These are phyloP conservation scores for Chaetophractus vellerosus DNA, from an alignment of 2,797 vertebrate genomes.

Conservation along the genomic window DNA sequence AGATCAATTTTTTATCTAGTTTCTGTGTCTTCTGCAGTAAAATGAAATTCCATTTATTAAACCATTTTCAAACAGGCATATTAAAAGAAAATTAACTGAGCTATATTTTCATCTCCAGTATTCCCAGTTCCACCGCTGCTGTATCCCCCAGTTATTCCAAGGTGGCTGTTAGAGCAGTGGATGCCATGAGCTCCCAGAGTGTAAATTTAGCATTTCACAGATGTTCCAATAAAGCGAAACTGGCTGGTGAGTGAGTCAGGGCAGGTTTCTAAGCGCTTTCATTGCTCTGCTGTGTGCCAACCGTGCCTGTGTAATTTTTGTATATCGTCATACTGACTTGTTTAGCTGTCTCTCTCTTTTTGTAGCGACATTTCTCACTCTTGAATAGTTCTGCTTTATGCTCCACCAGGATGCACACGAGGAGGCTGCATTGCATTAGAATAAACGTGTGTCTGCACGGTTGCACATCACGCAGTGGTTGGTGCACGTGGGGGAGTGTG, in stretches of 20 bases:
- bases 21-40: neutral
- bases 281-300: neutral
- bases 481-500: neutral
- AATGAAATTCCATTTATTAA: neutral
- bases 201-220: neutral
- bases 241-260: neutral
- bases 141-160: neutral
- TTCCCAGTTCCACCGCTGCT: fast-evolving
- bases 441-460: fast-evolving
- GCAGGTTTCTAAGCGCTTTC: neutral
- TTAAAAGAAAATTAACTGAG: neutral
- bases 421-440: neutral
- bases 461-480: fast-evolving
- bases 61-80: neutral
- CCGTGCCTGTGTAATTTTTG: neutral
- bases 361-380: neutral
- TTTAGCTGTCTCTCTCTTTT: neutral
- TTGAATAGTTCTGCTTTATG: neutral
- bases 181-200: neutral
- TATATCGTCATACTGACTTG: fast-evolving
- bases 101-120: neutral
- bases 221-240: neutral
- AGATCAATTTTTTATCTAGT: neutral
- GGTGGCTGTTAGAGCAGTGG: neutral
- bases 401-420: fast-evolving